Base-by-base conservation (phyloP, 2,888 invertebrate species). In the Diogma glabrata region DNA sequence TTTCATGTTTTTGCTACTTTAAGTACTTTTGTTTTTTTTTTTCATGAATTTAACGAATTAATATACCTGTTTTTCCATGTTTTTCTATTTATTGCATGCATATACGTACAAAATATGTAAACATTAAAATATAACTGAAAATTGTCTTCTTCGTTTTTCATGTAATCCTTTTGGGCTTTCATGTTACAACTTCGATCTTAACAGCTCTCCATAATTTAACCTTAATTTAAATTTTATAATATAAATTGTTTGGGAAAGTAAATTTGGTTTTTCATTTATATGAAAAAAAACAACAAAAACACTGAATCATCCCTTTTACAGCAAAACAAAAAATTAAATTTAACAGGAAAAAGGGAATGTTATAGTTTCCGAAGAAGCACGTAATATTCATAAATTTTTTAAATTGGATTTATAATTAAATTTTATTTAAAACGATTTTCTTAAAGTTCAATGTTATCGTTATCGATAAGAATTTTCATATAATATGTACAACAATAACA, bases 131-230 rank as follows among this genome's bases (percentile, higher is more conserved):
- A 43, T 7, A n/a, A n/a, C n/a, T n/a, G n/a, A n/a, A n/a, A n/a
- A 43, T 22, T 43, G 43, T 43, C 43, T 43, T 14, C n/a, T 43
- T 43, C n/a, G n/a, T n/a, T n/a, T n/a, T n/a, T n/a, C 23, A 22
- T 43, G 43, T 43, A 22, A 43, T 43, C 14, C 43, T 17, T 14
- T 22, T 43, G 43, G 43, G 43, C 20, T 43, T 43, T 43, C 20
- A n/a, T 20, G 14, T 43, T 14, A 43, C 43, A 20, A 43, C 23
- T 43, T 43, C 23, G n/a, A 43, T 43, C 43, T 43, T 43, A 43
- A 43, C 43, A 43, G 43, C 43, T 43, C 23, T 43, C 23, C 43
- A 43, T 43, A 43, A 43, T 43, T 22, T 43, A 43, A 43, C 43
- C 43, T 43, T 43, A 43, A 43, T 43, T 43, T 43, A 43, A 14